phyloP scores from a whole-genome alignment of 92 coral and sea anemone genomes.

The Epizoanthus stellaris region DNA sequence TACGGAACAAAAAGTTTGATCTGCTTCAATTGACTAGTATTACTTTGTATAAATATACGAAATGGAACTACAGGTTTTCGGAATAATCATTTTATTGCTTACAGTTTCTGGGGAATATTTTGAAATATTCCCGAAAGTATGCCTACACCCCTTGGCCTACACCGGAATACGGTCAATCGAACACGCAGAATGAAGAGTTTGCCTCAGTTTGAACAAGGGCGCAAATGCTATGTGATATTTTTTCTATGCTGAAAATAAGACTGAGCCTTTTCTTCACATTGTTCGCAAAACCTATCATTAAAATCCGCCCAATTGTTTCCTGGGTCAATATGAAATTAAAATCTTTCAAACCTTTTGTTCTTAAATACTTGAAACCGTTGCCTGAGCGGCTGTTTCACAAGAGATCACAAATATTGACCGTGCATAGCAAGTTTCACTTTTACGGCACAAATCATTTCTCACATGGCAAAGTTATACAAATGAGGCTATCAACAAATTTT shows the following conservation, averaged over 20 bases:
- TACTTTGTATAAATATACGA: too few relatives aligned
- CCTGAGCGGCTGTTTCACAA: neutral
- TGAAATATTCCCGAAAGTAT: too few relatives aligned
- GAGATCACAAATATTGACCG: neutral
- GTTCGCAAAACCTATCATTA: conserved; percentile 3
- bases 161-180: too few relatives aligned
- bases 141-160: too few relatives aligned
- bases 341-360: conserved; percentile 1
- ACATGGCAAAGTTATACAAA: neutral
- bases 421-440: neutral
- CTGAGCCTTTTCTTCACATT: neutral
- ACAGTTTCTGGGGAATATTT: too few relatives aligned
- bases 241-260: neutral
- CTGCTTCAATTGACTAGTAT: too few relatives aligned
- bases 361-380: conserved; percentile 1
- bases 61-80: too few relatives aligned
- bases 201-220: neutral
- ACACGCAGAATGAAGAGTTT: too few relatives aligned
- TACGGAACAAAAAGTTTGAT: too few relatives aligned
- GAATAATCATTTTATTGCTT: too few relatives aligned
- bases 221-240: neutral
- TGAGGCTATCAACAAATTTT: neutral
- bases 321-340: neutral
- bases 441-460: neutral
- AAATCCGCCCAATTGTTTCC: neutral